Percentiles rank a stretch among this genome's conserved stretches.
Evolutionary conservation across 2,113 vertebrate species (phyloP).

Genomic region (Thalassoma bifasciatum): DNA sequence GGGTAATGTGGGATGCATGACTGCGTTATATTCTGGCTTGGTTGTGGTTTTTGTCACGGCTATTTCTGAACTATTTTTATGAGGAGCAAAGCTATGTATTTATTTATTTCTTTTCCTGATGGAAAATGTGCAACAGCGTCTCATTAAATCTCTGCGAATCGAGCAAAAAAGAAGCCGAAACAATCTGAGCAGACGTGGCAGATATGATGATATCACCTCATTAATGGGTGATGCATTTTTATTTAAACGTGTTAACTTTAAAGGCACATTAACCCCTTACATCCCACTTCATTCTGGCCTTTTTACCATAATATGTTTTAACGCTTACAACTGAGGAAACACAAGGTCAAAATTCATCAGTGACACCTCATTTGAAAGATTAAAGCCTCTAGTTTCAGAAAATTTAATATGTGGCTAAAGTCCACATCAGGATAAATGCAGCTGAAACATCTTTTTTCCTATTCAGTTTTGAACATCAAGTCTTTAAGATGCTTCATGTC

Average conservation of each 20-base stretch:
- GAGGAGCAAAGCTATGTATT: constrained; percentile 64
- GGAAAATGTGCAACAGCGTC: constrained; percentile 52
- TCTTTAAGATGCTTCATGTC: too few relatives aligned
- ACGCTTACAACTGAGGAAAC: too few relatives aligned
- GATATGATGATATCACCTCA: background rate
- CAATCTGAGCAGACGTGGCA: constrained; percentile 30
- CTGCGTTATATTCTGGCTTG: constrained; percentile 60
- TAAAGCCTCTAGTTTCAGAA: too few relatives aligned
- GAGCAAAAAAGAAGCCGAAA: constrained; percentile 22
- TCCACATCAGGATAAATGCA: too few relatives aligned
- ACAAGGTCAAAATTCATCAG: too few relatives aligned
- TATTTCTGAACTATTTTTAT: constrained; percentile 68
- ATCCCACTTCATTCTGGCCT: too few relatives aligned
- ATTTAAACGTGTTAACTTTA: constrained; percentile 58
- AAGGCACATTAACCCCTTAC: constrained; percentile 56
- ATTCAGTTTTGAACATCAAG: too few relatives aligned
- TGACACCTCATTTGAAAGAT: too few relatives aligned
- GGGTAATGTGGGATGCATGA: constrained; percentile 53
- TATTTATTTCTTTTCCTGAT: constrained; percentile 50
- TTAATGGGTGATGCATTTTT: constrained; percentile 43
- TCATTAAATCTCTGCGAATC: constrained; percentile 39
- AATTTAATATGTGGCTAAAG: too few relatives aligned
- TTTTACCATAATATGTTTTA: too few relatives aligned
- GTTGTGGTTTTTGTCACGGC: constrained; percentile 63
- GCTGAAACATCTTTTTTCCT: too few relatives aligned